Conservation (phyloP, 2,113 vertebrate genomes). For the Vulpes lagopus region DNA sequence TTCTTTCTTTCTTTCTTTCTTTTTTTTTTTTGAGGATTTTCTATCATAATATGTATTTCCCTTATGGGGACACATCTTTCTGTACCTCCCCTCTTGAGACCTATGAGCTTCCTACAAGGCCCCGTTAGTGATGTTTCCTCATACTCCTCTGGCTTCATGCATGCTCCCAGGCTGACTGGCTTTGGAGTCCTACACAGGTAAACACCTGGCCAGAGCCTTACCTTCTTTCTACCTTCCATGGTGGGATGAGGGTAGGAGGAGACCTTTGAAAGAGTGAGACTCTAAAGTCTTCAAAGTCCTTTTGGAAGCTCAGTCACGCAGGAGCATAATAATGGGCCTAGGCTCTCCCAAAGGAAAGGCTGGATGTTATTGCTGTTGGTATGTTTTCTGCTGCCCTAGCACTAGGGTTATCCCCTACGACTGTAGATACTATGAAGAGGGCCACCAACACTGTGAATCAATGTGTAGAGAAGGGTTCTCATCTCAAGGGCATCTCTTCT, state of each 20-base stretch:
- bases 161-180: not conserved
- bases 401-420: not conserved
- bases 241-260: not conserved
- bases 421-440: not conserved
- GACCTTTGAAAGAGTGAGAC: not conserved
- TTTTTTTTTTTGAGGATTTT: not conserved
- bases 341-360: not conserved
- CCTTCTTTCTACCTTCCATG: not conserved
- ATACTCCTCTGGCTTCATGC: not conserved
- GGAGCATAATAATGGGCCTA: not conserved
- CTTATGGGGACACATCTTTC: not conserved
- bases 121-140: slow-evolving; percentile 3
- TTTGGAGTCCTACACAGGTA: not conserved
- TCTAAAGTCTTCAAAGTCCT: not conserved
- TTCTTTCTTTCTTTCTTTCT: too few relatives aligned
- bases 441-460: not conserved
- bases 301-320: not conserved
- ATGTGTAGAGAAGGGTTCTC: not conserved
- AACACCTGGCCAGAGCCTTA: not conserved
- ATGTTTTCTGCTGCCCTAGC: not conserved
- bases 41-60: not conserved
- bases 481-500: not conserved
- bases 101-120: not conserved
- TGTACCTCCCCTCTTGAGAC: not conserved
- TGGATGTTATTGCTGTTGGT: not conserved